Evolutionary conservation across 2,113 vertebrate genomes (phyloP), one percentile per base, ranked within the genome.

Genomic region (Manacus vitellinus): DNA sequence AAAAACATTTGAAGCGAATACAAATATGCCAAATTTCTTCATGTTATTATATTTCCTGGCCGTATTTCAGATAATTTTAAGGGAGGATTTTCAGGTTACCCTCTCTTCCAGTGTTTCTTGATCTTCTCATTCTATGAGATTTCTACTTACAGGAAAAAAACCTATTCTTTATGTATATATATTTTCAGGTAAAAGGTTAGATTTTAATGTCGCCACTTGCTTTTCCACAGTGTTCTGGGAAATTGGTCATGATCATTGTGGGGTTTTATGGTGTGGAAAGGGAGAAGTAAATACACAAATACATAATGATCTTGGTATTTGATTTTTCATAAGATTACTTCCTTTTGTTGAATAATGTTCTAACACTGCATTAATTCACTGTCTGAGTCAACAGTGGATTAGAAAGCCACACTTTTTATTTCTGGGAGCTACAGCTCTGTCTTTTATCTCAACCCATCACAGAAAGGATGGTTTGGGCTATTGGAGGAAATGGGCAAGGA

Each of bases 281-380:
- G 37, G 66, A 89, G 43, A n/a, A 14, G 24, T 68, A 68, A 74
- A 3, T 44, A 23, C 22, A 21, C 30, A 80, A 73, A 55, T 37
- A 37, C 3, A 9, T 73, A 35, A 71, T 80, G 16, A 47, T 61
- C 37, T 55, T 88, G 30, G 24, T 71, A n/a, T 94, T 91, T 87
- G 35, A 33, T 67, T 90, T 63, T 95, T 85, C 94, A 98, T 97
- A 97, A 85, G 96, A 98, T 94, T 97, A 94, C 49, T 80, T 98
- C 61, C 96, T 96, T 54, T 86, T 98, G 24, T 79, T 98, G 84
- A 94, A 67, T 70, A 88, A 49, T 97, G 95, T 87, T 97, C 97
- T 61, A 95, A 95, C 24, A 19, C 62, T 66, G 88, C 95, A 65
- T 94, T 98, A 79, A 94, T 98, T 92, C 88, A 55, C 55, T 91